Base-by-base conservation (phyloP, 2,888 invertebrate species). In the Altica lythri region DNA sequence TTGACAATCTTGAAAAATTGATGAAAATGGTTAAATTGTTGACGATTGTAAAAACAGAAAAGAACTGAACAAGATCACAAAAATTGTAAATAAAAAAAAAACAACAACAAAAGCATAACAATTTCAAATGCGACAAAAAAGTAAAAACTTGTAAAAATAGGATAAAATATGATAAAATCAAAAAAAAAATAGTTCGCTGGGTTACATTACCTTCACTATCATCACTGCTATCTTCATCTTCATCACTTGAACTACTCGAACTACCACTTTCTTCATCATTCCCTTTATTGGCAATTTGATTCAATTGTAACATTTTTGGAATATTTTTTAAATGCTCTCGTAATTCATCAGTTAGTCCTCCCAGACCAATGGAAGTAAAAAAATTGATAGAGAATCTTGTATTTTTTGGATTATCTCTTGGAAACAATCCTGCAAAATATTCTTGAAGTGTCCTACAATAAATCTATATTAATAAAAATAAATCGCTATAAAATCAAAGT, bases 311-410 rank as follows among this genome's bases (percentile, higher is more conserved):
- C 38, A 59, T 66, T 55, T 66, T 67, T 6, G 68, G 68, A 58
- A 59, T 65, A 65, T 60, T 68, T 57, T 63, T 72, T 53, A 69
- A 57, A 53, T 73, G 70, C 53, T 77, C 70, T 50, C 62, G 50
- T 8, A 67, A 48, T 68, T 94, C 95, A 77, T 95, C 95, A 0
- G 98, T 99, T 1, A 99, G 79, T 1, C 96, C 97, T 51, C 98
- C 98, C 48, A 99, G 82, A 65, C 98, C 96, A 71, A 96, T 96
- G 0, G 95, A 92, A 0, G 96, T 96, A 75, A 97, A 97, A 79
- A 96, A 97, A 73, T 97, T 97, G 43, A 99, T 98, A 0, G 98
- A 91, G 78, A 99, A 99, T 69, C 98, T 81, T 0, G 97, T 96
- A 73, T 98, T 95, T 72, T 92, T 88, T 0, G 98, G 97, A 79